Evolutionary conservation across 2,888 invertebrate genomes (phyloP).

Genomic region (Leptarthrus brevirostris): DNA sequence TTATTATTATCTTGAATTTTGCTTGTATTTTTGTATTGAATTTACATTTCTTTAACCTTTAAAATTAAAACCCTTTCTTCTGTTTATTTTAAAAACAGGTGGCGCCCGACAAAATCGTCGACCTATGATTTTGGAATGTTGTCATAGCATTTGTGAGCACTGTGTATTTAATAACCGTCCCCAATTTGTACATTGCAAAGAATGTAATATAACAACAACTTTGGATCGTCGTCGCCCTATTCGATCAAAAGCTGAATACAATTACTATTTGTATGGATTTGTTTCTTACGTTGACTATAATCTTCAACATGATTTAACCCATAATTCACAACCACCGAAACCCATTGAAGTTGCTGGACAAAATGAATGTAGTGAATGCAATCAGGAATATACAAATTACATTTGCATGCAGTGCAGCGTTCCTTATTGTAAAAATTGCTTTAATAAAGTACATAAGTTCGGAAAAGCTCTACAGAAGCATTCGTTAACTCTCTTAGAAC

Average conservation of each 20-base stretch:
- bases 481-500: conserved; percentile 49
- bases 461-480: conserved; percentile 62
- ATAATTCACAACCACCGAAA: conserved; percentile 53
- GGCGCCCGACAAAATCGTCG: conserved; percentile 56
- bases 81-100: conserved; percentile 52
- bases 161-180: conserved; percentile 69
- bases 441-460: conserved; percentile 59
- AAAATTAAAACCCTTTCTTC: too few relatives aligned
- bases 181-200: conserved; percentile 68
- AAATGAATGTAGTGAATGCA: conserved; percentile 62
- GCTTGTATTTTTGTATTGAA: too few relatives aligned
- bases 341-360: neutral
- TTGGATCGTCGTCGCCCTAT: conserved; percentile 53
- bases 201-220: conserved; percentile 67
- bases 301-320: conserved; percentile 30
- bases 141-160: conserved; percentile 76
- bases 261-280: conserved; percentile 63
- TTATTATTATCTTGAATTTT: too few relatives aligned
- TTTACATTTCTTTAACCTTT: too few relatives aligned
- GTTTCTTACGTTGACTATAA: conserved; percentile 46
- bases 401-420: conserved; percentile 61
- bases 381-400: conserved; percentile 55
- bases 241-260: conserved; percentile 62
- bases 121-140: conserved; percentile 75
- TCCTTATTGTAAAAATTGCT: conserved; percentile 61